Evolutionary conservation across 2,113 vertebrate genomes (phyloP).

Genomic region (Thymallus thymallus): DNA sequence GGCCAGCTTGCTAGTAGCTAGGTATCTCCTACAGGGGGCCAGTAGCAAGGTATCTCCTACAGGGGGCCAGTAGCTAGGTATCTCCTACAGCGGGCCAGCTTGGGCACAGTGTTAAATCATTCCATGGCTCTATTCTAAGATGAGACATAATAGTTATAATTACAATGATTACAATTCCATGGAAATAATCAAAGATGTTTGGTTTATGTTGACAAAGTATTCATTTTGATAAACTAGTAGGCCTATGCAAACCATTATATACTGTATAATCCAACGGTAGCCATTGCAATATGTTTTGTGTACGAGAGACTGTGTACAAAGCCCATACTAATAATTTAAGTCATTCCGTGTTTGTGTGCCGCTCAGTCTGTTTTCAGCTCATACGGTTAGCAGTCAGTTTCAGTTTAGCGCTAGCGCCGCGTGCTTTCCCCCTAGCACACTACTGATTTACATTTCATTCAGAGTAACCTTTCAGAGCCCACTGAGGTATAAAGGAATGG

Average conservation of each 20-base stretch:
- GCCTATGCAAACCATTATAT: neutral
- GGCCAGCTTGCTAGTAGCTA: no score
- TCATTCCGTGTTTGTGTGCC: no score
- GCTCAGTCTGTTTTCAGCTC: slow-evolving; percentile 23
- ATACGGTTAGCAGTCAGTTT: slow-evolving; percentile 38
- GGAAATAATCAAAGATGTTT: no score
- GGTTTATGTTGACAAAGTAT: neutral
- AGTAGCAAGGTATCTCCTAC: no score
- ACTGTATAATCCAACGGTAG: neutral
- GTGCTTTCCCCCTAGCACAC: slow-evolving; percentile 62
- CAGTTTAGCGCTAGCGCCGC: slow-evolving; percentile 40
- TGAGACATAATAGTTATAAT: no score
- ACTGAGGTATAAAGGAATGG: slow-evolving; percentile 77
- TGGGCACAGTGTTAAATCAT: neutral
- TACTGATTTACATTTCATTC: slow-evolving; percentile 80
- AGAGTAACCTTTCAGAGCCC: slow-evolving; percentile 74
- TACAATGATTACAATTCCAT: no score
- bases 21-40: no score
- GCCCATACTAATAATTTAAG: no score
- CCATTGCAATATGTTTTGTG: no score
- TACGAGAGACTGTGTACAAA: no score
- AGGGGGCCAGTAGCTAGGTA: no score
- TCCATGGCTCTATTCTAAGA: neutral
- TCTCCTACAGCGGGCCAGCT: neutral
- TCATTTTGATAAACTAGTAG: neutral